Evolutionary conservation across 1,140 invertebrate genomes (phyloP).

Genomic region (Oryzaephilus surinamensis): DNA sequence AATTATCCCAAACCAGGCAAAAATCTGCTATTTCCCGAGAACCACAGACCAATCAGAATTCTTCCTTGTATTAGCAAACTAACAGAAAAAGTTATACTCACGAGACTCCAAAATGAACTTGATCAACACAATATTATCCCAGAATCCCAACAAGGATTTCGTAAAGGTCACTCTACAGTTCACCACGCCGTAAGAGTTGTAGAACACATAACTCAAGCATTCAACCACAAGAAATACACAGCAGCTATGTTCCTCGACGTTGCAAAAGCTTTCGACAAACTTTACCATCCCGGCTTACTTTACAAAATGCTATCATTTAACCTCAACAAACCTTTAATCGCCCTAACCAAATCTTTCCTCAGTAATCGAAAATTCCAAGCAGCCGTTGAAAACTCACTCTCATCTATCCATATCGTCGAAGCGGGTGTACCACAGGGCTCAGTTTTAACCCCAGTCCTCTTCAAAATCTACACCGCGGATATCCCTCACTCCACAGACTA

Average conservation of each 20-base stretch:
- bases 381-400: not conserved
- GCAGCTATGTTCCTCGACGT: constrained; percentile 1
- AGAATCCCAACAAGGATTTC: no score
- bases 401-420: not conserved
- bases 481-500: not conserved
- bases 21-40: no score
- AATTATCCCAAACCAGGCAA: no score
- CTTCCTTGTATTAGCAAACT: no score
- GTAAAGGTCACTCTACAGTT: no score
- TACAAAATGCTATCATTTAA: not conserved
- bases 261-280: not conserved
- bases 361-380: not conserved
- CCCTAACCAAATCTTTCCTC: constrained; percentile 1
- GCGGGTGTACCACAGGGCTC: constrained; percentile 14
- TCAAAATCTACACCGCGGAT: constrained; percentile 10
- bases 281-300: not conserved
- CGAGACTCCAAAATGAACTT: no score
- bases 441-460: constrained; percentile 5
- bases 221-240: not conserved
- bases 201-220: not conserved
- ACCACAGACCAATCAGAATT: no score
- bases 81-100: no score
- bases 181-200: constrained; percentile 1
- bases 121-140: no score
- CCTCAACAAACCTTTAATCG: not conserved